Evolutionary conservation across 2,888 invertebrate species (phyloP), one percentile per base, ranked within the genome.

Genomic region (Cloeon dipterum): DNA sequence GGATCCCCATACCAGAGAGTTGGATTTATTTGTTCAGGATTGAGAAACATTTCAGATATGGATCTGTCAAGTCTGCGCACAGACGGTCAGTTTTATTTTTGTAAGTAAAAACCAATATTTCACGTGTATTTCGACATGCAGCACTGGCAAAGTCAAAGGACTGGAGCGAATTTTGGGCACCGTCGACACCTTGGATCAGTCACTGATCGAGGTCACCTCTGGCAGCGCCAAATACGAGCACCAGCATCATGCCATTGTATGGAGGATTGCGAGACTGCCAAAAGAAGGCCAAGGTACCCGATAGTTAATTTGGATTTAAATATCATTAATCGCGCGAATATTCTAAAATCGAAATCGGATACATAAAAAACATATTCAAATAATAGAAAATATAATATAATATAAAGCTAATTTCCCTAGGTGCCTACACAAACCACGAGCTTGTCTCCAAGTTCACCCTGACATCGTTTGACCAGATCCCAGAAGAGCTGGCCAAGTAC

Each of bases 271-370:
- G 7, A 66, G 94, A 37, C 66, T 99, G 49, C 98, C 98, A 38
- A 96, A 96, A 58, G 91, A 96, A 60, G 94, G 96, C 45, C 94
- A 98, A 69, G 96, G 93, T 88, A n/a, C n/a, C n/a, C n/a, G n/a
- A n/a, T n/a, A n/a, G n/a, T n/a, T n/a, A n/a, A n/a, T n/a, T n/a
- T n/a, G n/a, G n/a, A n/a, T n/a, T n/a, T n/a, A n/a, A n/a, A n/a
- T n/a, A n/a, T n/a, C n/a, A n/a, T n/a, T n/a, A n/a, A n/a, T n/a
- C n/a, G n/a, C n/a, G n/a, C n/a, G n/a, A n/a, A n/a, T n/a, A n/a
- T n/a, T n/a, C n/a, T n/a, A n/a, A n/a, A n/a, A n/a, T n/a, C n/a
- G n/a, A n/a, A n/a, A n/a, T n/a, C n/a, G n/a, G n/a, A n/a, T n/a
- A n/a, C n/a, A n/a, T n/a, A n/a, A n/a, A n/a, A n/a, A n/a, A n/a